Evolutionary conservation across 2,888 invertebrate genomes (phyloP).

Genomic region (Pollenia labialis): DNA sequence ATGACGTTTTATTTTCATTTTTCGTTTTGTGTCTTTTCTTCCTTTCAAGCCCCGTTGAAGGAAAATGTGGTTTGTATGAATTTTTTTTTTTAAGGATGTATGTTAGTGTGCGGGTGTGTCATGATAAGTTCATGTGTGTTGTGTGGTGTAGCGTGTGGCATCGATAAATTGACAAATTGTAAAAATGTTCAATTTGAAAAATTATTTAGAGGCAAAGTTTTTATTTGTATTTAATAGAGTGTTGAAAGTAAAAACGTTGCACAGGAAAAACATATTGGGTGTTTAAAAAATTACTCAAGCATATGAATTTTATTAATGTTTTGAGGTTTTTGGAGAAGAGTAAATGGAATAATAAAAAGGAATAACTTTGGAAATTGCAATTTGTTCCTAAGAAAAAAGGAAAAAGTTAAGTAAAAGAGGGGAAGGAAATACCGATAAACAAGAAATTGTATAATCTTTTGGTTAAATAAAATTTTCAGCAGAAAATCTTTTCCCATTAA

Average conservation of each 20-base stretch:
- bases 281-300: conserved; percentile 39
- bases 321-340: neutral
- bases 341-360: conserved; percentile 5
- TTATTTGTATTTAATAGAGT: conserved; percentile 68
- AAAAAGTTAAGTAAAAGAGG: neutral
- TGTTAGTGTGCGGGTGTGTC: conserved; percentile 29
- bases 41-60: neutral
- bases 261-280: neutral
- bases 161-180: conserved; percentile 83
- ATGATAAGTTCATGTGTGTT: conserved; percentile 23
- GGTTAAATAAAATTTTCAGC: no score
- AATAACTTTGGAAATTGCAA: neutral
- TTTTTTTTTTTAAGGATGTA: neutral
- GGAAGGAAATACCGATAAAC: no score
- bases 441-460: no score
- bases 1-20: conserved; percentile 55
- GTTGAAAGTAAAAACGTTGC: conserved; percentile 59
- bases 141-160: conserved; percentile 69
- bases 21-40: neutral
- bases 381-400: neutral
- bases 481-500: no score
- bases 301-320: conserved; percentile 49
- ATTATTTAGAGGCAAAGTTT: conserved; percentile 67
- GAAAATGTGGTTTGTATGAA: conserved; percentile 23
- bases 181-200: conserved; percentile 75